phyloP scores from a whole-genome alignment of 1,140 invertebrate genomes.

The Portunus trituberculatus region DNA sequence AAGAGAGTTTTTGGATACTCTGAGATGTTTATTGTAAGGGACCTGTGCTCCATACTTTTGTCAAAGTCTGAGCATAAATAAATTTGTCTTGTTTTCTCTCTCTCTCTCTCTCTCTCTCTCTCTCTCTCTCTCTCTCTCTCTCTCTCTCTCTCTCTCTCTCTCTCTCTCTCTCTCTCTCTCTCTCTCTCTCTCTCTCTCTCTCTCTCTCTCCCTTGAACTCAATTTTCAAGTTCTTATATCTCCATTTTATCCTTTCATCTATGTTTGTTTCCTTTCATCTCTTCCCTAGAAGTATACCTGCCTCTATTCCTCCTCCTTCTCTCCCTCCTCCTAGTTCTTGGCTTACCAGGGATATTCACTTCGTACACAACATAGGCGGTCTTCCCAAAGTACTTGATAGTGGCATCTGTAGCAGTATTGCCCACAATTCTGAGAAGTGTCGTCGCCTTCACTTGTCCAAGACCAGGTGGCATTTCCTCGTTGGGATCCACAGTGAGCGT shows the following conservation, averaged over 20 bases:
- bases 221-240: background rate
- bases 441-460: constrained; percentile 71
- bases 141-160: constrained; percentile 23
- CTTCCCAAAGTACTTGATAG: constrained; percentile 64
- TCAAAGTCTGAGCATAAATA: too few relatives aligned
- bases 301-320: background rate
- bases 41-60: too few relatives aligned
- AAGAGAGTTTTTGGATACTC: too few relatives aligned
- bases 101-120: constrained; percentile 27
- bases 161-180: background rate
- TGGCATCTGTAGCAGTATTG: background rate
- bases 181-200: background rate
- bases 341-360: constrained; percentile 64
- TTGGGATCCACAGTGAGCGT: constrained; percentile 68
- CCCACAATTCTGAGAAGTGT: constrained; percentile 66
- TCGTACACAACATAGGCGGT: constrained; percentile 59
- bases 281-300: too few relatives aligned
- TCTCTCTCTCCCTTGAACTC: background rate
- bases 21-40: too few relatives aligned
- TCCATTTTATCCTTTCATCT: background rate
- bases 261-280: too few relatives aligned
- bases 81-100: too few relatives aligned
- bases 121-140: background rate
- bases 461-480: constrained; percentile 60
- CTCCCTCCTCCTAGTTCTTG: background rate